Conservation (phyloP, 1,140 invertebrate species). For the Meloidogyne floridensis region DNA sequence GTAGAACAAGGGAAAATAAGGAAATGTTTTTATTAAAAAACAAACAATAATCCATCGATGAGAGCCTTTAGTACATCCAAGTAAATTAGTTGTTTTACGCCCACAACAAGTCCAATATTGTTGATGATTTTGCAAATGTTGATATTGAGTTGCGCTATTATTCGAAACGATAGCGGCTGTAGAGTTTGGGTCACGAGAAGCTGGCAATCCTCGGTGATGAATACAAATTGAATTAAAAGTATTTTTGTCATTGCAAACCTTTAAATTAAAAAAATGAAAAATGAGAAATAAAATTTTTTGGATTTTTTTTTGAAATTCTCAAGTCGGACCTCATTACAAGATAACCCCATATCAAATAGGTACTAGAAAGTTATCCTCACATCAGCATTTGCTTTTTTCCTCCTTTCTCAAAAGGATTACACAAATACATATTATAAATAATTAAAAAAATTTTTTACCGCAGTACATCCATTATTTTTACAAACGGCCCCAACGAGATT, state of each 20-base stretch:
- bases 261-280: not conserved
- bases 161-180: not conserved
- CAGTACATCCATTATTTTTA: slow-evolving; percentile 26
- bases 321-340: too few relatives aligned
- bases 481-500: slow-evolving; percentile 11
- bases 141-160: not conserved
- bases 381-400: too few relatives aligned
- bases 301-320: too few relatives aligned
- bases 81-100: slow-evolving; percentile 13
- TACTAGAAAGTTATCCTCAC: too few relatives aligned
- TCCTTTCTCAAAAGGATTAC: too few relatives aligned
- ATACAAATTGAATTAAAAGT: not conserved
- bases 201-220: not conserved
- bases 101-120: slow-evolving; percentile 19
- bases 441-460: slow-evolving; percentile 11
- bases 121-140: not conserved
- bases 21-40: not conserved
- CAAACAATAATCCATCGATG: not conserved
- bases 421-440: not conserved
- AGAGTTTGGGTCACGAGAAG: not conserved
- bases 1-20: too few relatives aligned
- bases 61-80: not conserved
- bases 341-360: too few relatives aligned
- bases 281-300: not conserved
- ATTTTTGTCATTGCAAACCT: not conserved